These are phyloP conservation scores for Drosophila arawakana DNA, from an alignment of 1,140 invertebrate species.

Conservation along the genomic window DNA sequence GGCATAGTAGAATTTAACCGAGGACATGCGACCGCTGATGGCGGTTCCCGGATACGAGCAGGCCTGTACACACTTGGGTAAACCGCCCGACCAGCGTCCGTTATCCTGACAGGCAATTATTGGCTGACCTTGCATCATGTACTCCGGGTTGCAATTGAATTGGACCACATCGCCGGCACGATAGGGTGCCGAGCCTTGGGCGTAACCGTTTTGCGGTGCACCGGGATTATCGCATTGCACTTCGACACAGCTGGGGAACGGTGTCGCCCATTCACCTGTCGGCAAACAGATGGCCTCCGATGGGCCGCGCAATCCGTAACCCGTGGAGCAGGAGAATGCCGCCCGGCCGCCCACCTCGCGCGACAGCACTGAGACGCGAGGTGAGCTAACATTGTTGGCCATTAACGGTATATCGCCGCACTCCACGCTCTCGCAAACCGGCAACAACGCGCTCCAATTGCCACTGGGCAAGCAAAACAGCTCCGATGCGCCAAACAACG, in stretches of 20 bases:
- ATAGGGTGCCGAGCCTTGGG: slow-evolving; percentile 90
- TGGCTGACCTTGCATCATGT: slow-evolving; percentile 93
- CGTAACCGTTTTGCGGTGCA: slow-evolving; percentile 90
- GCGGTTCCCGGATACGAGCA: slow-evolving; percentile 94
- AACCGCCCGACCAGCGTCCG: slow-evolving; percentile 92
- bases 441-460: slow-evolving; percentile 92
- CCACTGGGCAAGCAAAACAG: slow-evolving; percentile 91
- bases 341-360: slow-evolving; percentile 91
- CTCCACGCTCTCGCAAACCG: slow-evolving; percentile 92
- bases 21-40: slow-evolving; percentile 93
- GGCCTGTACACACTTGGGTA: slow-evolving; percentile 93
- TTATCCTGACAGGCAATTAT: slow-evolving; percentile 95
- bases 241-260: slow-evolving; percentile 91
- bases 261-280: slow-evolving; percentile 91
- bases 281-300: slow-evolving; percentile 90
- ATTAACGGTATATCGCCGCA: slow-evolving; percentile 89
- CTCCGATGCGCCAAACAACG: slow-evolving; percentile 90
- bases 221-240: slow-evolving; percentile 90
- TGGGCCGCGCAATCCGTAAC: slow-evolving; percentile 91
- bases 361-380: slow-evolving; percentile 89
- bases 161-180: slow-evolving; percentile 93
- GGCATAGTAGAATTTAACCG: slow-evolving; percentile 94
- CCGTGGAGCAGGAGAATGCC: slow-evolving; percentile 91
- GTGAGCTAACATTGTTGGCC: slow-evolving; percentile 85
- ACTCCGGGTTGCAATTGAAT: slow-evolving; percentile 94